These are phyloP conservation scores for Symphodus melops DNA, from an alignment of 2,113 vertebrate genomes.

Conservation along the genomic window DNA sequence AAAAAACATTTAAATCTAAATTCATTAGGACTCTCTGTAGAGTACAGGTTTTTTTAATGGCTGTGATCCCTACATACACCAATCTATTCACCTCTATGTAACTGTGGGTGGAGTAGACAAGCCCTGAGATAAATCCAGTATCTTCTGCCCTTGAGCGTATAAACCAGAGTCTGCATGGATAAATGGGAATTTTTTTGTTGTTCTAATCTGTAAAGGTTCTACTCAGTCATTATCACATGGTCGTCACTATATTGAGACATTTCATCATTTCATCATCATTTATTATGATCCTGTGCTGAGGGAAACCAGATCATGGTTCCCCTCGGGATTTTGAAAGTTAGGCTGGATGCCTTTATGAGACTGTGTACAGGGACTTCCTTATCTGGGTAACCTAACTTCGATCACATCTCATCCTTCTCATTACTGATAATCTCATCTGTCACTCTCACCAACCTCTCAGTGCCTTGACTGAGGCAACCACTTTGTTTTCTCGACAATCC, in stretches of 20 bases:
- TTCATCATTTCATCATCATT: background rate
- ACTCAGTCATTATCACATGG: no score
- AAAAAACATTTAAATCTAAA: no score
- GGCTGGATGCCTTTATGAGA: background rate
- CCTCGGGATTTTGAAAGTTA: background rate
- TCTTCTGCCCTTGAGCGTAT: no score
- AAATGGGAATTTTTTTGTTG: no score
- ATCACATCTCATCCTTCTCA: slow-evolving; percentile 34
- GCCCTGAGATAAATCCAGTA: no score
- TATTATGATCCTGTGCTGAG: background rate
- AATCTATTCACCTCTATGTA: no score
- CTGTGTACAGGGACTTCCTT: background rate
- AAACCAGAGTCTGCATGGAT: no score
- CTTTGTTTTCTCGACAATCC: slow-evolving; percentile 96
- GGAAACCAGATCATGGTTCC: background rate
- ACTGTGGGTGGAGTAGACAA: no score
- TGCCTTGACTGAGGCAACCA: slow-evolving; percentile 97
- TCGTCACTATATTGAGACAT: background rate
- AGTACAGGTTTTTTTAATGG: no score
- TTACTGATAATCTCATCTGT: slow-evolving; percentile 35
- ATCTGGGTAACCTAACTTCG: slow-evolving; percentile 25
- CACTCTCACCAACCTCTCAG: slow-evolving; percentile 80
- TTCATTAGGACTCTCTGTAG: no score
- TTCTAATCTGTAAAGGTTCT: no score
- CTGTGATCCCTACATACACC: no score